phyloP scores from a whole-genome alignment of 2,797 vertebrate species.

The Eutrigla gurnardus region DNA sequence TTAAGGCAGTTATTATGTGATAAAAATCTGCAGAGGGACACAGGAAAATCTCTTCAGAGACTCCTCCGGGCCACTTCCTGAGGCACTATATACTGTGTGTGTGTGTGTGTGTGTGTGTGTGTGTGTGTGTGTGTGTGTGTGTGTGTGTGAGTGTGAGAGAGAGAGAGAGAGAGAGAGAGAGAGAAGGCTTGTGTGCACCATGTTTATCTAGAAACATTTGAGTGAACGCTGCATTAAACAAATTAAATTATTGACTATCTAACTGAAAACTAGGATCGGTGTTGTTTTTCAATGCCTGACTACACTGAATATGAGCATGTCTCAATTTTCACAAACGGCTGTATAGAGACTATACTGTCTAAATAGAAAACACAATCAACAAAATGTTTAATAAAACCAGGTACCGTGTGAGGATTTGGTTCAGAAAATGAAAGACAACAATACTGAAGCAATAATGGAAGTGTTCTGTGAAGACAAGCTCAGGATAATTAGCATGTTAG shows the following conservation, averaged over 20 bases:
- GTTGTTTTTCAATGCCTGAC: not conserved
- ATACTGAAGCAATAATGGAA: not conserved
- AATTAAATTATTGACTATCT: not conserved
- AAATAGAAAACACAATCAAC: not conserved
- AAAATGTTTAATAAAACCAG: not conserved
- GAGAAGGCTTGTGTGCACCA: not conserved
- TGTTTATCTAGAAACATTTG: slow-evolving; percentile 11
- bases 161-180: no score
- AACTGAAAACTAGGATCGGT: not conserved
- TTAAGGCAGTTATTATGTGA: slow-evolving; percentile 11
- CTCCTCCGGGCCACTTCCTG: no score
- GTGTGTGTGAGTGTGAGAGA: not conserved
- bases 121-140: not conserved
- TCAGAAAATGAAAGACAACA: not conserved
- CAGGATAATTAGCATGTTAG: not conserved
- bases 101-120: not conserved
- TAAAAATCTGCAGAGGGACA: slow-evolving; percentile 8
- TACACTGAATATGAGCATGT: not conserved
- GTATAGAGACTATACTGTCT: not conserved
- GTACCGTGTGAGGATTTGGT: not conserved
- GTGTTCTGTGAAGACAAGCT: not conserved
- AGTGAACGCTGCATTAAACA: not conserved
- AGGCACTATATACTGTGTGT: not conserved
- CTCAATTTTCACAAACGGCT: not conserved
- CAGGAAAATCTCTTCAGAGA: not conserved